Evolutionary conservation across 2,888 invertebrate genomes (phyloP).

Genomic region (Heliothis peltigera): DNA sequence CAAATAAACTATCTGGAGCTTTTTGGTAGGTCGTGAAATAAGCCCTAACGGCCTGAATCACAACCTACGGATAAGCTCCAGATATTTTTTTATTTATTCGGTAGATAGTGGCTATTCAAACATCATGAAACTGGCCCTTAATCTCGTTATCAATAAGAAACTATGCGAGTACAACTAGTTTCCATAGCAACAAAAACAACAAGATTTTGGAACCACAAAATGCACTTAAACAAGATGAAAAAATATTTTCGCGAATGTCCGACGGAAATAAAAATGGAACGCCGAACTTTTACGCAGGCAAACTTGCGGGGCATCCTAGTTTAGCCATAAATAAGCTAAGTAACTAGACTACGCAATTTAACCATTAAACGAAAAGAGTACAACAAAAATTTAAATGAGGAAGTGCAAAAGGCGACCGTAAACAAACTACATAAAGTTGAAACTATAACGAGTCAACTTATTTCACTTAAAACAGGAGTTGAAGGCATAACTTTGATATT

Average conservation of each 20-base stretch:
- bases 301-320: conserved; percentile 12
- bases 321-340: conserved; percentile 28
- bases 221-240: not conserved
- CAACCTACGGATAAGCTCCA: no score
- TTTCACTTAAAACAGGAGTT: conserved; percentile 54
- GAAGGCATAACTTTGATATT: conserved; percentile 73
- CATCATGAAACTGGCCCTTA: no score
- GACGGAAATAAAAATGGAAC: conserved; percentile 21
- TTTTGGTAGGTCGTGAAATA: no score
- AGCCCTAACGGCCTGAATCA: no score
- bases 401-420: conserved; percentile 30
- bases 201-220: conserved; percentile 18
- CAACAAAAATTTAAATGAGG: conserved; percentile 22
- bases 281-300: conserved; percentile 6
- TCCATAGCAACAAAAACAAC: not conserved
- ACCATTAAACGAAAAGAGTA: conserved; percentile 29
- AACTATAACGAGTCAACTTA: conserved; percentile 60
- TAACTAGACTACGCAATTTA: conserved; percentile 27
- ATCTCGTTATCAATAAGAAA: no score
- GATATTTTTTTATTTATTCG: no score
- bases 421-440: conserved; percentile 46
- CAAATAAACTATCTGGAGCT: no score
- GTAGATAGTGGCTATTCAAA: no score
- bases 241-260: conserved; percentile 5
- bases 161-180: not conserved